Evolutionary conservation across 2,888 invertebrate species (phyloP), one percentile per base, ranked within the genome.

Genomic region (Caenorhabditis sinica): DNA sequence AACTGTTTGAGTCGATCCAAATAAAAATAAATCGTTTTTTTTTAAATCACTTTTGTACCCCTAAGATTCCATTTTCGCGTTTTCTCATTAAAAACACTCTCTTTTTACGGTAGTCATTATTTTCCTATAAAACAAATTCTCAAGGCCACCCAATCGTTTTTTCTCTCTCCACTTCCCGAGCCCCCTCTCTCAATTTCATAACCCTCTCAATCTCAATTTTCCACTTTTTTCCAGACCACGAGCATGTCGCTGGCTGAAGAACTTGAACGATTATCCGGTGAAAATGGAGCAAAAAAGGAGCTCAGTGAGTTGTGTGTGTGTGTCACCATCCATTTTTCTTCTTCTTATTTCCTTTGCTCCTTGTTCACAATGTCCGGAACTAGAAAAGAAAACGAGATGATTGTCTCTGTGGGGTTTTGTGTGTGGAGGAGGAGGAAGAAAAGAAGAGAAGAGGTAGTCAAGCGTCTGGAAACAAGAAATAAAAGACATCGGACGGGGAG

Each of bases 181-280:
- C 20, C 49, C 20, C n/a, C 4, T 49, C n/a, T 30, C 25, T 58
- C 3, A 58, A 45, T 40, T 69, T 56, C 23, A 40, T 15, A n/a
- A 30, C 40, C 68, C 8, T n/a, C n/a, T 28, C 28, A 65, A 30
- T 28, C 25, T 51, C 11, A 66, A 20, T 20, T n/a, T 49, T 30
- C 25, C 28, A 76, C 51, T 40, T 61, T 63, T 63, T 77, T 76
- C 43, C 75, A 81, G 81, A 76, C 85, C 30, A 75, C 80, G 66
- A 75, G 83, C 56, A 88, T 88, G 88, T 83, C 88, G 77, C 69
- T 88, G 74, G 87, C 88, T 56, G 89, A 89, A 73, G 89, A 89
- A 80, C 83, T 89, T 63, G 86, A 88, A 71, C 86, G 86, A 83
- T 82, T 89, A 75, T 89, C 89, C 51, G 84, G 83, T 53, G 86